Base-by-base conservation (phyloP, 2,797 vertebrate species). In the Falco berigora region DNA sequence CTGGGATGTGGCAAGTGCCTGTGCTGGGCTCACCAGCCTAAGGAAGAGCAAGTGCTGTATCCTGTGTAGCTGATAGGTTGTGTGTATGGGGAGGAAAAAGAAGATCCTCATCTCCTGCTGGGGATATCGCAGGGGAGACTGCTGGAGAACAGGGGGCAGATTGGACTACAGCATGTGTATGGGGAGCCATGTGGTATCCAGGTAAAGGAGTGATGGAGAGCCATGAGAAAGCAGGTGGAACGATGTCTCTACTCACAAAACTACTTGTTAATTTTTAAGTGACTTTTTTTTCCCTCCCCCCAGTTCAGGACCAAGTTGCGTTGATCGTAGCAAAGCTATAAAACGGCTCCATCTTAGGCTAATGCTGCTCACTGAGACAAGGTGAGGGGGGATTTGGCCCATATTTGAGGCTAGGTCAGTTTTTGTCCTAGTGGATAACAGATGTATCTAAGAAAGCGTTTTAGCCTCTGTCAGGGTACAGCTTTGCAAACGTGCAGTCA, bases 171-270 rank as follows among this genome's bases (percentile, higher is more conserved):
- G 22, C 6, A 4, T 79, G 14, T 42, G 40, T 42, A 42, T 42
- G 19, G 14, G 36, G 18, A 5, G 34, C 20, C 4, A 23, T 1
- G 1, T 34, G 27, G 27, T 32, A 34, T 16, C 3, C 3, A 50
- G 34, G 16, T 62, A 40, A 71, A 78, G 77, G 76, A 17, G 23
- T 0, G 1, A 25, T 11, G 47, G 36, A 56, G 80, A 81, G 28
- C 20, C 8, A 32, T 15, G 14, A 67, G 22, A 62, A 72, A 63
- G 30, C 12, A n/a, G 28, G 24, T 2, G 6, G 14, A 66, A 34
- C 30, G 15, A 34, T 42, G 30, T 16, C 17, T 62, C 38, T 59
- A 17, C 56, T 74, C 13, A 27, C 25, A 58, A 59, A 90, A 10
- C 17, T 46, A 42, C 10, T 46, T 72, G 15, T 40, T 80, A 56